A percentile compares a stretch with the other conserved stretches of the same genome.
These are phyloP conservation scores for Colossoma macropomum DNA, from an alignment of 2,113 vertebrate genomes.

Conservation along the genomic window DNA sequence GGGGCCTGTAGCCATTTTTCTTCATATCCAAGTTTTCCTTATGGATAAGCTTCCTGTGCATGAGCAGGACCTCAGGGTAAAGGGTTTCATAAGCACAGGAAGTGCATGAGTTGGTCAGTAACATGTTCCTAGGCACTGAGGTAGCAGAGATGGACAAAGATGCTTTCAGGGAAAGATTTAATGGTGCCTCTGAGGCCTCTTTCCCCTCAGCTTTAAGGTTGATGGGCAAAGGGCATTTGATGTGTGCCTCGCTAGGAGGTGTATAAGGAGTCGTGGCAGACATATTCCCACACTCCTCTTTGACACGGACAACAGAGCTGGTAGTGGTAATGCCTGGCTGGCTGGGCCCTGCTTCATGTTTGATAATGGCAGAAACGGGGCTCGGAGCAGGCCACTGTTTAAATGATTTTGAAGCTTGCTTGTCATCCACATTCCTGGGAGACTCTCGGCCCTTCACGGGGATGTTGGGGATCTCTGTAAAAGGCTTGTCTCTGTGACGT, in stretches of 20 bases:
- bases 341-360: slow-evolving; percentile 49
- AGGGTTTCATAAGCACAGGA: slow-evolving; percentile 89
- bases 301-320: slow-evolving; percentile 47
- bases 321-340: slow-evolving; percentile 1
- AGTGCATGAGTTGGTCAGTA: slow-evolving; percentile 78
- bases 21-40: slow-evolving; percentile 81
- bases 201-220: slow-evolving; percentile 64
- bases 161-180: slow-evolving; percentile 84
- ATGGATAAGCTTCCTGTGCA: slow-evolving; percentile 89
- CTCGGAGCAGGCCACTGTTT: slow-evolving; percentile 74
- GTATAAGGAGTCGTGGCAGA: slow-evolving; percentile 41
- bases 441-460: slow-evolving; percentile 49
- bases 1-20: slow-evolving; percentile 67
- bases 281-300: slow-evolving; percentile 52
- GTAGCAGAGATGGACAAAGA: slow-evolving; percentile 70
- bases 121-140: slow-evolving; percentile 68
- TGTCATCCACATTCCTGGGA: slow-evolving; percentile 49
- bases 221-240: slow-evolving; percentile 54
- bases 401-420: slow-evolving; percentile 68
- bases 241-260: slow-evolving; percentile 29
- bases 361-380: slow-evolving; percentile 19
- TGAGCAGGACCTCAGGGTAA: slow-evolving; percentile 90
- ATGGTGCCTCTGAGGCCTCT: slow-evolving; percentile 74
- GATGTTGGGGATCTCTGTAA: slow-evolving; percentile 68
- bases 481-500: slow-evolving; percentile 89